Evolutionary conservation across 2,888 invertebrate genomes (phyloP).

Genomic region (Harpalus rubripes): DNA sequence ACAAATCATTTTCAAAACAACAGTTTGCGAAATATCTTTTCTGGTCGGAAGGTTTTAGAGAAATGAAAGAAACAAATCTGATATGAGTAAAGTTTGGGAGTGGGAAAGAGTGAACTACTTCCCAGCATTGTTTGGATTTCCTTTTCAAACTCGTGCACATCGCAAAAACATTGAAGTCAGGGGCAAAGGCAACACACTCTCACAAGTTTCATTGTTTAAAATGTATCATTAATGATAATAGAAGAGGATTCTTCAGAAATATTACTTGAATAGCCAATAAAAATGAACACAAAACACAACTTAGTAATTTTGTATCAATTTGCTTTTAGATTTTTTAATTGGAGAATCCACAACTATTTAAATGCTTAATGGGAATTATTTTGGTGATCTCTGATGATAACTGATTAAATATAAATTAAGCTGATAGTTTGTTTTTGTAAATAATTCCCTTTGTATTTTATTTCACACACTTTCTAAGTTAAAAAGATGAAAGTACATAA

Average conservation of each 20-base stretch:
- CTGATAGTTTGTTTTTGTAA: conserved; percentile 49
- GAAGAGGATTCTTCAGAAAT: background rate
- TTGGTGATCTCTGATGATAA: background rate
- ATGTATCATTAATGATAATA: conserved; percentile 51
- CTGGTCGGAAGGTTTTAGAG: conserved; percentile 60
- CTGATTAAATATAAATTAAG: conserved; percentile 37
- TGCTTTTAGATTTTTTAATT: no score
- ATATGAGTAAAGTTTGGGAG: conserved; percentile 70
- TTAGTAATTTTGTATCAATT: no score
- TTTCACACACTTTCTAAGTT: conserved; percentile 66
- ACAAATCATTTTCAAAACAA: conserved; percentile 81
- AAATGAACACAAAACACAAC: background rate
- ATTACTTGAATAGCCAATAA: background rate
- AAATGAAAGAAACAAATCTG: conserved; percentile 70
- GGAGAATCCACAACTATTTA: background rate
- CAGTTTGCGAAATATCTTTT: conserved; percentile 49
- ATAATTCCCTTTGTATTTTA: conserved; percentile 51
- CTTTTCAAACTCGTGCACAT: conserved; percentile 70
- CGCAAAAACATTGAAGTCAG: conserved; percentile 67
- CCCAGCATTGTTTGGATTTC: conserved; percentile 76
- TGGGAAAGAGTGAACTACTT: conserved; percentile 73
- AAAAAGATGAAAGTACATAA: conserved; percentile 66
- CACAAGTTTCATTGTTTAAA: conserved; percentile 65
- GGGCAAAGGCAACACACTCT: conserved; percentile 53
- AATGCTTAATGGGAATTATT: no score